Base-by-base conservation (phyloP, 2,797 vertebrate genomes). In the Tachyglossus aculeatus region DNA sequence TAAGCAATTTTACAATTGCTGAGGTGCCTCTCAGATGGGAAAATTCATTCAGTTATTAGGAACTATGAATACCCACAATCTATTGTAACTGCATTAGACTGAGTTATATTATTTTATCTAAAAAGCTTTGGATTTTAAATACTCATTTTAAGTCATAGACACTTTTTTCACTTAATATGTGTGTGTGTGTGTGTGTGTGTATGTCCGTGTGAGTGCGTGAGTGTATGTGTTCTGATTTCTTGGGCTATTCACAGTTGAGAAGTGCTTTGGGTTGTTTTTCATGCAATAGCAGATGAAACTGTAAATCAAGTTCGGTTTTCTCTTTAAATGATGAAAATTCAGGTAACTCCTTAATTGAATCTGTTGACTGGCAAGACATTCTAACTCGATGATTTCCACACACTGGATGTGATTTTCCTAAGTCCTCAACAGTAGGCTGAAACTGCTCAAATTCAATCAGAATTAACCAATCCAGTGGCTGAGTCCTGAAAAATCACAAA, bases 221-320 rank as follows among this genome's bases (percentile, higher is more conserved):
- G 19, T 47, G 29, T 48, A 15, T 21, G n/a, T 58, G 47, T 24
- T 41, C 27, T 36, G 52, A 71, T 54, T 68, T 25, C 50, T 36
- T 9, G 14, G 22, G 21, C 16, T 74, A 64, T 24, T 56, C 25
- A 64, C 54, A 86, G 60, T 55, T 52, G 31, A 86, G 32, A 85
- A 64, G 39, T 25, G 21, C 5, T 62, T 6, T 1, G 43, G 70
- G 63, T 9, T 6, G 0, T 16, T 74, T 78, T 62, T 13, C 12
- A 53, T 66, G 7, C 54, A 36, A 36, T 79, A 80, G 71, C 81
- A 67, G 83, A 65, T 68, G 58, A 41, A 64, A 29, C 48, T 48
- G 29, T 66, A 84, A 73, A 75, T 27, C 22, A 82, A 83, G 86
- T 68, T 63, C 72, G 80, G 78, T 74, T 56, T 25, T 31, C 50